Conservation (phyloP, 2,113 vertebrate species). For the Ciconia boyciana region DNA sequence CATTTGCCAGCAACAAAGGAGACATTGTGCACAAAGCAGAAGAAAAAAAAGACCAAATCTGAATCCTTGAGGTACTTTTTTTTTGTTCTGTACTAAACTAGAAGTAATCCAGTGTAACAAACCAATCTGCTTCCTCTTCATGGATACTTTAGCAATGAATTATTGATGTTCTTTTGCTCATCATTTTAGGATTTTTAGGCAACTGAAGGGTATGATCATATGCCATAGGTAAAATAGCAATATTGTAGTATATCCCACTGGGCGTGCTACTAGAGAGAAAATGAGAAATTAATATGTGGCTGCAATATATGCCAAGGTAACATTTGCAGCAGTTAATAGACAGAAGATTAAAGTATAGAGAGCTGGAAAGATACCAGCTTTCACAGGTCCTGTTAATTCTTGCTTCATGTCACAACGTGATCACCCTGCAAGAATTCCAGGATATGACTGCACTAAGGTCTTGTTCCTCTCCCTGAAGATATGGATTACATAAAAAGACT, state of each 20-base stretch:
- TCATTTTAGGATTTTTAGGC: constrained; percentile 18
- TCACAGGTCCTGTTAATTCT: constrained; percentile 30
- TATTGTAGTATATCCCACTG: neutral
- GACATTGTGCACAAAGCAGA: neutral
- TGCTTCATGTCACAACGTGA: constrained; percentile 19
- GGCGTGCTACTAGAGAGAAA: constrained; percentile 19
- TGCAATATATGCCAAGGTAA: neutral
- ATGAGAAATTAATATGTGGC: constrained; percentile 35
- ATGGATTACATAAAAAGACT: neutral
- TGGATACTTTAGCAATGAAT: constrained; percentile 33
- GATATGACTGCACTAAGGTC: neutral
- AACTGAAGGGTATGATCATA: constrained; percentile 21
- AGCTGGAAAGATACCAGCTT: constrained; percentile 16
- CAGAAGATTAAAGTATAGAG: constrained; percentile 17
- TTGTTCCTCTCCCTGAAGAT: neutral
- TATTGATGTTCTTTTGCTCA: constrained; percentile 34
- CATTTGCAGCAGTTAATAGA: neutral
- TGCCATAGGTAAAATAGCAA: constrained; percentile 34
- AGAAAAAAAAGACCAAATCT: neutral
- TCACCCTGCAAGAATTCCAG: neutral
- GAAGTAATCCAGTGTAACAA: constrained; percentile 47
- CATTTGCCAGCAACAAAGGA: neutral
- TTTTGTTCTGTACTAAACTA: neutral
- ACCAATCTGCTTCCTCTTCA: constrained; percentile 34
- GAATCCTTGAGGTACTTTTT: neutral